Percentiles rank a stretch among this genome's conserved stretches.
These are phyloP conservation scores for Datnioides undecimradiatus DNA, from an alignment of 2,113 vertebrate species.

Conservation along the genomic window DNA sequence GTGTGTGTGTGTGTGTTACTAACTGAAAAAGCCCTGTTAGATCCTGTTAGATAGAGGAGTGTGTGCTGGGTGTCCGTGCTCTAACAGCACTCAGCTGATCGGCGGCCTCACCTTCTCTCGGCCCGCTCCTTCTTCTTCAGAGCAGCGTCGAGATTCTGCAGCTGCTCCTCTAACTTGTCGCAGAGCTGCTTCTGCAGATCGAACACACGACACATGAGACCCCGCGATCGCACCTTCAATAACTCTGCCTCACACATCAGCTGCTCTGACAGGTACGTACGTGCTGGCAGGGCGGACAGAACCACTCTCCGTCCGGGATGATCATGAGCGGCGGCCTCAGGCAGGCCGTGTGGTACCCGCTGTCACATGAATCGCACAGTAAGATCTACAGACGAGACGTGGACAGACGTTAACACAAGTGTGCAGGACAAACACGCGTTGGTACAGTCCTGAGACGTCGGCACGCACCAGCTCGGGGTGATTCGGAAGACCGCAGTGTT, in stretches of 20 bases:
- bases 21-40: no score
- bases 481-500: slow-evolving; percentile 98
- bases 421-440: no score
- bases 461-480: slow-evolving; percentile 93
- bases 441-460: background rate
- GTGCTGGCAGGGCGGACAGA: slow-evolving; percentile 97
- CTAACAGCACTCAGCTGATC: no score
- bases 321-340: slow-evolving; percentile 97
- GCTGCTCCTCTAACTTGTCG: slow-evolving; percentile 94
- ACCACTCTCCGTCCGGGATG: slow-evolving; percentile 98
- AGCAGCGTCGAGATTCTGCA: slow-evolving; percentile 92
- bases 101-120: slow-evolving; percentile 90
- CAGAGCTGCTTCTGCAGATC: slow-evolving; percentile 92
- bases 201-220: background rate
- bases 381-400: slow-evolving; percentile 86
- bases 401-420: no score
- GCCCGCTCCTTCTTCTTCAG: slow-evolving; percentile 98
- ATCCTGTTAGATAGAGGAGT: no score
- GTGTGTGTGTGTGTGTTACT: no score
- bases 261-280: slow-evolving; percentile 80
- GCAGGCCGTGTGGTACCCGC: slow-evolving; percentile 97
- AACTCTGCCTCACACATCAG: rapidly evolving
- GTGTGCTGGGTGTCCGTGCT: no score
- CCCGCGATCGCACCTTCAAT: rapidly evolving
- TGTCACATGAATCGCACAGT: slow-evolving; percentile 96